These are phyloP conservation scores for Drosophila tripunctata DNA, from an alignment of 2,888 invertebrate species.

Conservation along the genomic window DNA sequence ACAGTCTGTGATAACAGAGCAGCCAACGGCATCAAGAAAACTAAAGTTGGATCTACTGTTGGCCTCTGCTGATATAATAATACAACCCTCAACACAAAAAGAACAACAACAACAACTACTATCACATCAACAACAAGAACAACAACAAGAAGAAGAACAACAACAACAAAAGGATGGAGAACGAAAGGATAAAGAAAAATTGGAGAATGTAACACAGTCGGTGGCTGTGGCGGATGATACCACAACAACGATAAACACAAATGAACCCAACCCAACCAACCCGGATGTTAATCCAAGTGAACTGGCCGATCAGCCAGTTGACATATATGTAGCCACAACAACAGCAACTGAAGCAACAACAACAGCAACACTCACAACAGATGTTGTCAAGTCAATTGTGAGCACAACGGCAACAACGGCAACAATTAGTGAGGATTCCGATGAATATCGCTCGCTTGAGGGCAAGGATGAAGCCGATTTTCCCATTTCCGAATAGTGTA, in stretches of 20 bases:
- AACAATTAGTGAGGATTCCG: conserved; percentile 82
- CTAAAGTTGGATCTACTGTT: conserved; percentile 79
- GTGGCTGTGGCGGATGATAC: conserved; percentile 38
- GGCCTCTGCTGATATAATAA: conserved; percentile 78
- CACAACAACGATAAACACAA: conserved; percentile 22
- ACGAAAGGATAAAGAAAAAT: not conserved
- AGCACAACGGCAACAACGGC: conserved; percentile 56
- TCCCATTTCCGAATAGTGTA: conserved; percentile 79
- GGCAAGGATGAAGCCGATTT: conserved; percentile 83
- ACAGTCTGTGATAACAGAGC: conserved; percentile 84
- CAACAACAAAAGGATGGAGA: conserved; percentile 15
- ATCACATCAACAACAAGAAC: conserved; percentile 55
- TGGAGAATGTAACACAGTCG: conserved; percentile 12
- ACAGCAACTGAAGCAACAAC: conserved; percentile 18
- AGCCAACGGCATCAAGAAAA: conserved; percentile 83
- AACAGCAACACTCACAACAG: conserved; percentile 16
- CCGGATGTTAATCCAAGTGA: conserved; percentile 31
- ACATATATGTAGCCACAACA: conserved; percentile 40
- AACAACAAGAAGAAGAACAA: conserved; percentile 22
- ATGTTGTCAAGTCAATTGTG: conserved; percentile 11
- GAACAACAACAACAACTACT: conserved; percentile 38
- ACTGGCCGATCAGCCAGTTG: conserved; percentile 35
- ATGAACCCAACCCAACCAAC: conserved; percentile 22
- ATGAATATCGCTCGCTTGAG: conserved; percentile 84
- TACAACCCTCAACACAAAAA: conserved; percentile 60